Evolutionary conservation across 2,797 vertebrate genomes (phyloP).

Genomic region (Sphenopsis melanotis): DNA sequence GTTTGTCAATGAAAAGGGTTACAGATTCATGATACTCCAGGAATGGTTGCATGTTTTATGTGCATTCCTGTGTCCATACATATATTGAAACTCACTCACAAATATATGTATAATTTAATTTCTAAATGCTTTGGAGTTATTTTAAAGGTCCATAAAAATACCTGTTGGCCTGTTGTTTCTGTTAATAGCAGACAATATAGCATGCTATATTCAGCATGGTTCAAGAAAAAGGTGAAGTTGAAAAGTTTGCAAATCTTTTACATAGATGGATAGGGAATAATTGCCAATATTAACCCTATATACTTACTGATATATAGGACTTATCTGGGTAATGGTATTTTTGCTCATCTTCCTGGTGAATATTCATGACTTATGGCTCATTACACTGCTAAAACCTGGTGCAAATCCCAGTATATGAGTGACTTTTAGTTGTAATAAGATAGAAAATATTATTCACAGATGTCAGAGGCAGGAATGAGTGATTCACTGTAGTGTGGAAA

Average conservation of each 20-base stretch:
- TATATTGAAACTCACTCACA: neutral
- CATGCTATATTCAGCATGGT: neutral
- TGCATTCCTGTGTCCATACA: fast-evolving
- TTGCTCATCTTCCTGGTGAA: neutral
- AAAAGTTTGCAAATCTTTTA: neutral
- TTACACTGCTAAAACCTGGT: neutral
- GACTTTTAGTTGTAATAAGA: neutral
- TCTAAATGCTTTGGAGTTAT: neutral
- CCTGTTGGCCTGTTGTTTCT: neutral
- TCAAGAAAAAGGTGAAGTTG: neutral
- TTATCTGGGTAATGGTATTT: neutral
- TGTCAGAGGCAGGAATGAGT: neutral
- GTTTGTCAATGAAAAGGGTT: neutral
- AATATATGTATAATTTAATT: neutral
- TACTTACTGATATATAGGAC: neutral
- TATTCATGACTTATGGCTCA: neutral
- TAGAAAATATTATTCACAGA: neutral
- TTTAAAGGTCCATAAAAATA: neutral
- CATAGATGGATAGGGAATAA: neutral
- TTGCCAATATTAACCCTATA: neutral
- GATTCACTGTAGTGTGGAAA: neutral
- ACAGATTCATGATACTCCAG: neutral
- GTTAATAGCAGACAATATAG: neutral
- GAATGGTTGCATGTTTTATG: neutral
- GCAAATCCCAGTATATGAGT: neutral